A percentile compares a stretch with the other conserved stretches of the same genome.
Evolutionary conservation across 2,888 invertebrate genomes (phyloP).

Genomic region (Anoplius nigerrimus): DNA sequence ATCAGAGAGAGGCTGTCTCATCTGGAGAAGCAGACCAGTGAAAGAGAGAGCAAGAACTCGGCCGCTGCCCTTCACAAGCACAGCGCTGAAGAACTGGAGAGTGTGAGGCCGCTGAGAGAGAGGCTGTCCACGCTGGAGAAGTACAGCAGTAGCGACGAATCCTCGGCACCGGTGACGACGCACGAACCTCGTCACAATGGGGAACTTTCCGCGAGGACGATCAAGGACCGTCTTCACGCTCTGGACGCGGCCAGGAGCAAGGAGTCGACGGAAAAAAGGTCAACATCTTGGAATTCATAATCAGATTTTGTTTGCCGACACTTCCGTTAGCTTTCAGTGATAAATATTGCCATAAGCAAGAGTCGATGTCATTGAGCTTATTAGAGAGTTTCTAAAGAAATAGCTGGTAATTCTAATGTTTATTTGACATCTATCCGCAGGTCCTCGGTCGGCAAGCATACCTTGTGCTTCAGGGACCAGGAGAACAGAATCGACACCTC

Average conservation of each 20-base stretch:
- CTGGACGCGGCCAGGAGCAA: slow-evolving; percentile 77
- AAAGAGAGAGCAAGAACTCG: slow-evolving; percentile 58
- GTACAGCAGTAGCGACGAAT: slow-evolving; percentile 57
- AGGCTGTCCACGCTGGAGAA: slow-evolving; percentile 66
- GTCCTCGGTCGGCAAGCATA: slow-evolving; percentile 62
- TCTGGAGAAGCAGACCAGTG: slow-evolving; percentile 77
- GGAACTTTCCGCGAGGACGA: slow-evolving; percentile 55
- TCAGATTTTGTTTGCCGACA: too few relatives aligned
- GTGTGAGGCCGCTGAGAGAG: slow-evolving; percentile 64
- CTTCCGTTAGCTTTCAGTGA: too few relatives aligned
- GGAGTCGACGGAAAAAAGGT: slow-evolving; percentile 66
- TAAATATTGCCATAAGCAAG: too few relatives aligned
- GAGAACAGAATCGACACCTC: slow-evolving; percentile 62
- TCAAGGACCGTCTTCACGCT: slow-evolving; percentile 77
- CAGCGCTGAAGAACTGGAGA: slow-evolving; percentile 61
- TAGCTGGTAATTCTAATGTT: too few relatives aligned
- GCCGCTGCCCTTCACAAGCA: slow-evolving; percentile 44
- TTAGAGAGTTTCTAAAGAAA: too few relatives aligned
- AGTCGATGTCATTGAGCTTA: too few relatives aligned
- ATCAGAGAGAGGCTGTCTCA: slow-evolving; percentile 81
- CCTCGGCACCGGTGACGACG: slow-evolving; percentile 36
- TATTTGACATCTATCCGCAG: too few relatives aligned
- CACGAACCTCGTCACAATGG: slow-evolving; percentile 43
- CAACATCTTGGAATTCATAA: too few relatives aligned
- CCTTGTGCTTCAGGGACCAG: slow-evolving; percentile 59